phyloP scores from a whole-genome alignment of 2,888 invertebrate species.

The Stenodema calcarata region DNA sequence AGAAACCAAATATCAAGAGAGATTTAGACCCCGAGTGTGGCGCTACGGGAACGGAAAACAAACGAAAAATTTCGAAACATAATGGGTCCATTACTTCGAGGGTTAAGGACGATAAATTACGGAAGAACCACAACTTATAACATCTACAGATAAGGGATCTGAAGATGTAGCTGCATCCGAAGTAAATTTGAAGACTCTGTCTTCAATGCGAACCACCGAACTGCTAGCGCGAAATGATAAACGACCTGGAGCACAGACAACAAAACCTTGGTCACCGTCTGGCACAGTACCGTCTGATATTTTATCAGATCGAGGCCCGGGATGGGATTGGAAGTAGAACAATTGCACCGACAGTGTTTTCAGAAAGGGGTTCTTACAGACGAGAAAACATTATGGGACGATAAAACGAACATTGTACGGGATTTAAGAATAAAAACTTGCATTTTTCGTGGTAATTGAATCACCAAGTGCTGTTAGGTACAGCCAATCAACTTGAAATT shows the following conservation, averaged over 20 bases:
- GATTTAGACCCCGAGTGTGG: constrained; percentile 3
- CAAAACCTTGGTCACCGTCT: neutral
- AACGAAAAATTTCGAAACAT: neutral
- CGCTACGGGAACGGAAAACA: neutral
- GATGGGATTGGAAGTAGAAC: neutral
- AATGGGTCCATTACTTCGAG: constrained; percentile 20
- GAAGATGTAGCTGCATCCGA: neutral
- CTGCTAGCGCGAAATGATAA: neutral
- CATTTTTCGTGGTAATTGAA: too few species aligned
- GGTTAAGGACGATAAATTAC: neutral
- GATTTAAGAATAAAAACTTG: too few species aligned
- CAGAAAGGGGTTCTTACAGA: neutral
- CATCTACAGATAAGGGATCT: neutral
- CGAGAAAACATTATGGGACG: neutral
- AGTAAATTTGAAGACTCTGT: constrained; percentile 13
- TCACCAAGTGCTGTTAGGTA: too few species aligned
- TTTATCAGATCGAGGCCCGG: neutral
- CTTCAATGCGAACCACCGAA: neutral
- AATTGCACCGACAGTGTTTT: neutral
- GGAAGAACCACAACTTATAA: neutral
- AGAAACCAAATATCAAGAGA: neutral
- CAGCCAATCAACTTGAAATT: too few species aligned
- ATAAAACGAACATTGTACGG: too few species aligned
- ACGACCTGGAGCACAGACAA: neutral
- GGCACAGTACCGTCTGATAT: neutral